Conservation (phyloP, 2,113 vertebrate species). For the Gymnogyps californianus region DNA sequence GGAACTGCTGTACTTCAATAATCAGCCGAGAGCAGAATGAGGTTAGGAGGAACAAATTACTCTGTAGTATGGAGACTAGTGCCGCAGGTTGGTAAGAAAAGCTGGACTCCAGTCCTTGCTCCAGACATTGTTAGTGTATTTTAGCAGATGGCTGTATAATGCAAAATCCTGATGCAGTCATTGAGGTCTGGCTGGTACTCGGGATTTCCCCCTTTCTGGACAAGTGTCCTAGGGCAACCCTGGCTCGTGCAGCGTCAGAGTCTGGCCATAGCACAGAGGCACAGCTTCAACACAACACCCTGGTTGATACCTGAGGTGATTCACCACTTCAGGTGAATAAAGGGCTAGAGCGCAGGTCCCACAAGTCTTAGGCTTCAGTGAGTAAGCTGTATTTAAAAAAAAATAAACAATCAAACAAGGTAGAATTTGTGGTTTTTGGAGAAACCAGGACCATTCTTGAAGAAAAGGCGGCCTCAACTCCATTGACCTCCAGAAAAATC, state of each 20-base stretch:
- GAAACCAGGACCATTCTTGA: background rate
- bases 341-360: background rate
- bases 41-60: background rate
- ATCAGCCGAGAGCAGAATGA: background rate
- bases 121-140: background rate
- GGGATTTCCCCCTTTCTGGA: background rate
- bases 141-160: background rate
- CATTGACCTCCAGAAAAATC: background rate
- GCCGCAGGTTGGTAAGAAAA: background rate
- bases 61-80: background rate
- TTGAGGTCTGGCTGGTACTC: background rate
- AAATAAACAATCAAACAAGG: background rate
- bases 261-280: background rate
- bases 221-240: background rate
- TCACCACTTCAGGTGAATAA: background rate
- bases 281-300: background rate
- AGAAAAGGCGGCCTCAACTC: background rate
- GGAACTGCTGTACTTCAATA: background rate
- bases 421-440: background rate
- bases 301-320: background rate
- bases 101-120: background rate
- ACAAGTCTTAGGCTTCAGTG: background rate
- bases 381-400: background rate
- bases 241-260: background rate
- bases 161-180: background rate